phyloP scores from a whole-genome alignment of 2,797 vertebrate species.

The Periparus ater region DNA sequence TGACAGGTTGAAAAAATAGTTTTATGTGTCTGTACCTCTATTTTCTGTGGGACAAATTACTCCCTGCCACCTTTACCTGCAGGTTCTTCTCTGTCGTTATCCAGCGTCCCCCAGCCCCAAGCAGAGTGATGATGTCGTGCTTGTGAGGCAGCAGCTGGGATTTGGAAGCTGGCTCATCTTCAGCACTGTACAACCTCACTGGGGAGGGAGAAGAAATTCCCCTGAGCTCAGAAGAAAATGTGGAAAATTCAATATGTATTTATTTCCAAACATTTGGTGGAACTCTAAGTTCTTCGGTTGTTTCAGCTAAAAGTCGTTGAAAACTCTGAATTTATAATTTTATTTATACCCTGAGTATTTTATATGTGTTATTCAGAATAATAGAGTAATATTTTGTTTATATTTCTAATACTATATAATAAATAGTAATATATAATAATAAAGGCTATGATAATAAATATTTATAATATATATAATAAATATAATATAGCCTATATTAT shows the following conservation, averaged over 20 bases:
- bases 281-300: background rate
- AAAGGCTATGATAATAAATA: background rate
- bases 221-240: background rate
- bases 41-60: background rate
- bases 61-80: conserved; percentile 79
- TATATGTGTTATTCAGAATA: background rate
- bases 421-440: background rate
- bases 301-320: background rate
- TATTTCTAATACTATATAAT: background rate
- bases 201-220: background rate
- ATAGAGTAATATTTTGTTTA: too few species aligned
- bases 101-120: conserved; percentile 91
- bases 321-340: background rate
- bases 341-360: background rate
- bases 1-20: background rate
- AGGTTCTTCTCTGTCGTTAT: conserved; percentile 88
- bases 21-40: rapidly evolving
- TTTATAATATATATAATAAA: background rate
- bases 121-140: conserved; percentile 89
- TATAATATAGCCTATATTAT: background rate
- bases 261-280: background rate
- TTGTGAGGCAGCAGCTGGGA: conserved; percentile 86
- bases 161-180: conserved; percentile 71
- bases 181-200: conserved; percentile 84
- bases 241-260: background rate